Base-by-base conservation (phyloP, 92 coral and sea anemone species). In the Blastomussa wellsi region DNA sequence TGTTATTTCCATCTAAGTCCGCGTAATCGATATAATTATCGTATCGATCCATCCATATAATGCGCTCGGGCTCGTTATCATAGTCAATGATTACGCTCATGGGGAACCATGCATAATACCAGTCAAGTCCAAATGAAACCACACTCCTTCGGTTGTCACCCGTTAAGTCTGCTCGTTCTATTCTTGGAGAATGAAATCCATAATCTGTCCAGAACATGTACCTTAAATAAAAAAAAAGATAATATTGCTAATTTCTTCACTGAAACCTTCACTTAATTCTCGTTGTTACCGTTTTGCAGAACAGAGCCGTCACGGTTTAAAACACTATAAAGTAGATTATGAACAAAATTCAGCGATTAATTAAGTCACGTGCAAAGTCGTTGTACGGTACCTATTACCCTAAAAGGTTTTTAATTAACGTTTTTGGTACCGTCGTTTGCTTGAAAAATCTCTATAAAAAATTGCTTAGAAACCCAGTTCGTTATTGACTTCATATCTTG, bases 201-300 rank as follows among this genome's bases (percentile, higher is more conserved):
- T 82, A 86, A 66, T 88, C 98, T 22, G 91, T 83, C 91, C 93
- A 94, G 84, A 92, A 94, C 62, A 94, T n/a, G 52, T 55, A 79
- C 55, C 98, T 93, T 79, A 12, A 53, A 84, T 16, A 31, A 78
- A 31, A 78, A 6, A 24, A 57, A 1, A 57, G 22, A 24, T 8
- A 57, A 57, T 24, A 24, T 4, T 8, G 49, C 11, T 44, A 44
- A 10, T 13, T 13, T 44, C 49, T 8, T 44, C n/a, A n/a, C n/a
- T n/a, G n/a, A n/a, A n/a, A n/a, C n/a, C n/a, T n/a, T n/a, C n/a
- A n/a, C n/a, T n/a, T n/a, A 44, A 3, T 44, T 44, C 8, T 44
- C 11, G 49, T 3, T 44, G 49, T 44, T 44, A 0, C 7, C 7
- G n/a, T n/a, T n/a, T n/a, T n/a, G n/a, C n/a, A n/a, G n/a, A n/a